Conservation (phyloP, 2,888 invertebrate species). For the Hesperia comma region DNA sequence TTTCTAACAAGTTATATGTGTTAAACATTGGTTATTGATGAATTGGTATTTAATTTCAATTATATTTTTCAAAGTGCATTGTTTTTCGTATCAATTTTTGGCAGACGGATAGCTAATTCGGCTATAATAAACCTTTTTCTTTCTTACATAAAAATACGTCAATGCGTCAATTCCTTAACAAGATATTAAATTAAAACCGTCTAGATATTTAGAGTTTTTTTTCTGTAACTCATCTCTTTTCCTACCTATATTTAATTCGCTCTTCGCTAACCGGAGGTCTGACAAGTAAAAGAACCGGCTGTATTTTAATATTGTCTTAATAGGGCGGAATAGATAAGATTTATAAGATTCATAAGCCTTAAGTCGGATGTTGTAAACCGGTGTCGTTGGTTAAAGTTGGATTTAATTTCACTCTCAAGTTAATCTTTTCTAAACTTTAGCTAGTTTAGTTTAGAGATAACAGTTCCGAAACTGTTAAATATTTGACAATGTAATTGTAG, state of each 20-base stretch:
- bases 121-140: too few species aligned
- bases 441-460: constrained; percentile 1
- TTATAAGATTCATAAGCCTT: constrained; percentile 22
- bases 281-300: constrained; percentile 2
- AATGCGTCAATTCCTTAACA: too few species aligned
- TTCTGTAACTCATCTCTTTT: background rate
- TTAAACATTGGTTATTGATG: background rate
- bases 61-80: too few species aligned
- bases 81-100: too few species aligned
- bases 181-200: too few species aligned
- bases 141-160: too few species aligned
- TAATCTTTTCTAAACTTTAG: constrained; percentile 8
- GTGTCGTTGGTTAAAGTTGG: constrained; percentile 13
- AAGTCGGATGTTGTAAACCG: constrained; percentile 21
- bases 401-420: constrained; percentile 35
- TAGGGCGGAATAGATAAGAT: constrained; percentile 50
- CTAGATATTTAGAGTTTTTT: too few species aligned
- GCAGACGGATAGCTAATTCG: too few species aligned
- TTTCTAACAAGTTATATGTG: background rate
- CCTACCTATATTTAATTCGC: background rate
- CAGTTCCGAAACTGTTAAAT: background rate
- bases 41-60: too few species aligned
- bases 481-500: background rate
- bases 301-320: constrained; percentile 57
- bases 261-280: background rate